Conservation (phyloP, 30 jellyfish, hydroid and myxozoan genomes). For the Turritopsis rubra region DNA sequence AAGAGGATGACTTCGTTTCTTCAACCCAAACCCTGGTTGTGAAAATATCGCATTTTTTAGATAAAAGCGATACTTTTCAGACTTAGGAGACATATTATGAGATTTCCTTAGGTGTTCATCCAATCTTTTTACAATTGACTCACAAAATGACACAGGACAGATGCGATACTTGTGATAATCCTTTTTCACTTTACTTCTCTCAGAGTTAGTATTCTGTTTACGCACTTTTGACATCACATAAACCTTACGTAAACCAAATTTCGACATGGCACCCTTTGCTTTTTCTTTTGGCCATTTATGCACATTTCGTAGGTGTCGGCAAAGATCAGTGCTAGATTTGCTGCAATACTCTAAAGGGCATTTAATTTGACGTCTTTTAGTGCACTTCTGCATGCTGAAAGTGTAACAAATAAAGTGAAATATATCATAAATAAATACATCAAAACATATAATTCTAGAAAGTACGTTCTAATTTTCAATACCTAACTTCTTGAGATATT, state of each 20-base stretch:
- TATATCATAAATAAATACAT: too few species aligned
- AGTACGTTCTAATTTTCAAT: not conserved
- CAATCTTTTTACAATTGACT: not conserved
- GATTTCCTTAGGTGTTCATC: not conserved
- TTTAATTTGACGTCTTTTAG: constrained; percentile 5
- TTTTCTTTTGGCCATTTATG: constrained; percentile 12
- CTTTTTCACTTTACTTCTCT: not conserved
- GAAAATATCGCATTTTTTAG: not conserved
- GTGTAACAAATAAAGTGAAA: not conserved
- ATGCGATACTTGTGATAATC: constrained; percentile 8
- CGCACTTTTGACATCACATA: not conserved
- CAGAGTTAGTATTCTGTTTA: not conserved
- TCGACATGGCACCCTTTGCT: constrained; percentile 16
- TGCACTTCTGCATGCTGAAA: constrained; percentile 1
- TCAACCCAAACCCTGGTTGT: not conserved
- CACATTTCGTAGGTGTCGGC: constrained; percentile 16
- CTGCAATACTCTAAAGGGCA: constrained; percentile 22
- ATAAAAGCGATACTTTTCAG: not conserved
- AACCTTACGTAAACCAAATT: constrained; percentile 20
- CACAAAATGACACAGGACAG: not conserved
- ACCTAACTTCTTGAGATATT: not conserved
- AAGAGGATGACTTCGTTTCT: not conserved
- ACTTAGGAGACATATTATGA: not conserved
- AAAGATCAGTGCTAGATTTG: constrained; percentile 10
- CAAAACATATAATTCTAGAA: not conserved